Evolutionary conservation across 2,888 invertebrate genomes (phyloP), one percentile per base, ranked within the genome.

Genomic region (Leptothorax acervorum): DNA sequence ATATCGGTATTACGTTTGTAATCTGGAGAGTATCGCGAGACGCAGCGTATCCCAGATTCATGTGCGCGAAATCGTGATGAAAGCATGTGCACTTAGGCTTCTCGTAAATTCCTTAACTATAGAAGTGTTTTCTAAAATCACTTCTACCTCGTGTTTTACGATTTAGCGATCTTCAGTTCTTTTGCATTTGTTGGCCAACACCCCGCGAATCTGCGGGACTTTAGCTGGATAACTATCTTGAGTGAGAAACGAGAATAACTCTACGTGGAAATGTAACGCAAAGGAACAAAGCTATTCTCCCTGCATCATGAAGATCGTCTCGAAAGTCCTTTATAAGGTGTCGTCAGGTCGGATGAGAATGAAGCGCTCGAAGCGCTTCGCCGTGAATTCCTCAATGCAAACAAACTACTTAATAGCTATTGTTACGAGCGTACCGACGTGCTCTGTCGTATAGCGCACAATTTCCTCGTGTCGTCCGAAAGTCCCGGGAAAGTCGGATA

Each of bases 401-500:
- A 92, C 92, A 92, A 92, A 92, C 90, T 93, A 91, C 90, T 91
- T 92, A 90, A 92, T 91, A 91, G 90, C 89, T 89, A 90, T 91
- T 92, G 92, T 92, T 91, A 86, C 87, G 84, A 88, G 86, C 86
- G 86, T 88, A 86, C 87, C 85, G 86, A 23, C 85, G 87, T 90
- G 90, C 85, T 91, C 88, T 88, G 85, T 82, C 74, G 75, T 39
- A 75, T 39, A 70, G 70, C 15, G 66, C 71, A 66, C 84, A 85
- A 87, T 88, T 88, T 83, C 79, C 78, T 84, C 66, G 82, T 42
- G 66, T 55, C 68, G 68, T 57, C 42, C 74, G 53, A 81, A 86
- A 82, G 76, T 83, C 65, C 18, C 53, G 79, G 57, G 66, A 71
- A 84, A 57, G 78, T 78, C 55, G 62, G 75, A 68, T 78, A 83